Conservation (phyloP, 2,797 vertebrate genomes). For the Potorous gilbertii region DNA sequence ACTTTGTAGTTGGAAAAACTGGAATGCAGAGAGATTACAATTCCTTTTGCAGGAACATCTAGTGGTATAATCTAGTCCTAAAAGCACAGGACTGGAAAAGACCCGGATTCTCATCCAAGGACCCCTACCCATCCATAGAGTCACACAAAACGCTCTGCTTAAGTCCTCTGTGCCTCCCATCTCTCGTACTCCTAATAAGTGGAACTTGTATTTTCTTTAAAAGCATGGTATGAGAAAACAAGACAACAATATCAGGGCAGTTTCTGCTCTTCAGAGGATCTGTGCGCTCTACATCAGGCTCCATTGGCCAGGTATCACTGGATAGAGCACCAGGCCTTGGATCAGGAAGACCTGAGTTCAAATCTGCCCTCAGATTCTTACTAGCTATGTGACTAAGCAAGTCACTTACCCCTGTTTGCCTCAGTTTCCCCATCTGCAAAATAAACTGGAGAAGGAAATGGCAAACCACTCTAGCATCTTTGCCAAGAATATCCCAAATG, state of each 20-base stretch:
- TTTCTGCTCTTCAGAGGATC: background rate
- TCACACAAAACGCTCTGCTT: background rate
- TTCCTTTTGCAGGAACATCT: background rate
- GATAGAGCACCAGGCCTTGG: background rate
- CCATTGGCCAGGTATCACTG: background rate
- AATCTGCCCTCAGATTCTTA: background rate
- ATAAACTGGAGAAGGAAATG: background rate
- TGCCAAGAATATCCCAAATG: background rate
- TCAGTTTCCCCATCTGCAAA: background rate
- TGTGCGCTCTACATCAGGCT: background rate
- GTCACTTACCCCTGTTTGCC: background rate
- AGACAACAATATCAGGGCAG: background rate
- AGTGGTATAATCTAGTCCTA: background rate
- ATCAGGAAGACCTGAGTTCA: background rate
- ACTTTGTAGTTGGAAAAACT: background rate
- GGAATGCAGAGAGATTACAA: background rate
- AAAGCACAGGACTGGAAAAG: slow-evolving; percentile 6
- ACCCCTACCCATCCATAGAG: background rate
- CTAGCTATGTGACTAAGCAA: background rate
- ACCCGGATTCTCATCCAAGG: slow-evolving; percentile 1
- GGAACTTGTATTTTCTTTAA: background rate
- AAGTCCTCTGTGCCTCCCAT: background rate
- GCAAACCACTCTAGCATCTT: background rate
- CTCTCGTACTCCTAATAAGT: background rate
- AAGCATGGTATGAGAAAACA: background rate